Percentiles rank a stretch among this genome's conserved stretches.
Evolutionary conservation across 2,113 vertebrate genomes (phyloP).

Genomic region (Pelodiscus sinensis): DNA sequence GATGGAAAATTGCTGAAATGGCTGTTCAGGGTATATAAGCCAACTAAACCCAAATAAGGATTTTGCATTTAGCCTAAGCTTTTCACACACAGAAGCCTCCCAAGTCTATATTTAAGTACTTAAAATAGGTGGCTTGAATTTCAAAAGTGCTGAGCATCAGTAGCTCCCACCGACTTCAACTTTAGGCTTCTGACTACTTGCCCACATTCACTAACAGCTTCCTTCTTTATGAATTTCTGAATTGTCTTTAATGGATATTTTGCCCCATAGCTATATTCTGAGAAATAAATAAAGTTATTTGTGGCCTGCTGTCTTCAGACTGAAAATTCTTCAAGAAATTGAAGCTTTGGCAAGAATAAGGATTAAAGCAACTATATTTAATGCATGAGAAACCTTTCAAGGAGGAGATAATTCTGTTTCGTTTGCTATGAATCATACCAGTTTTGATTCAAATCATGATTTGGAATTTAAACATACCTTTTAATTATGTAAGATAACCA

Average conservation of each 20-base stretch:
- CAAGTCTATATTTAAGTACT: neutral
- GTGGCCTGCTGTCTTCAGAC: neutral
- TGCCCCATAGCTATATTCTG: neutral
- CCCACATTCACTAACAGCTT: neutral
- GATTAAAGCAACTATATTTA: neutral
- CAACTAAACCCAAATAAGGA: neutral
- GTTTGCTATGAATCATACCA: neutral
- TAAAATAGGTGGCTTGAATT: neutral
- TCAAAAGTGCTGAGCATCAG: neutral
- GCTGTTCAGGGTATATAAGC: neutral
- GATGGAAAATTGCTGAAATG: neutral
- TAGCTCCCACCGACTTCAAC: neutral
- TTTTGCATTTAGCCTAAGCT: neutral
- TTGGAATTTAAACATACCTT: neutral
- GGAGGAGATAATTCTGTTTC: fast-evolving
- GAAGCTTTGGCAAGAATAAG: neutral
- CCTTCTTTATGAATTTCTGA: neutral
- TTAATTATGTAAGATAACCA: neutral
- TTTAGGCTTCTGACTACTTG: neutral
- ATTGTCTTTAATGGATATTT: neutral
- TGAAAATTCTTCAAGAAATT: fast-evolving
- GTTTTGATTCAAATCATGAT: neutral
- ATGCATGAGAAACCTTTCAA: neutral
- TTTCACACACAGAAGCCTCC: neutral
- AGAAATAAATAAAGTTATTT: constrained; percentile 2